Evolutionary conservation across 2,797 vertebrate genomes (phyloP), one percentile per base, ranked within the genome.

Genomic region (Clangula hyemalis): DNA sequence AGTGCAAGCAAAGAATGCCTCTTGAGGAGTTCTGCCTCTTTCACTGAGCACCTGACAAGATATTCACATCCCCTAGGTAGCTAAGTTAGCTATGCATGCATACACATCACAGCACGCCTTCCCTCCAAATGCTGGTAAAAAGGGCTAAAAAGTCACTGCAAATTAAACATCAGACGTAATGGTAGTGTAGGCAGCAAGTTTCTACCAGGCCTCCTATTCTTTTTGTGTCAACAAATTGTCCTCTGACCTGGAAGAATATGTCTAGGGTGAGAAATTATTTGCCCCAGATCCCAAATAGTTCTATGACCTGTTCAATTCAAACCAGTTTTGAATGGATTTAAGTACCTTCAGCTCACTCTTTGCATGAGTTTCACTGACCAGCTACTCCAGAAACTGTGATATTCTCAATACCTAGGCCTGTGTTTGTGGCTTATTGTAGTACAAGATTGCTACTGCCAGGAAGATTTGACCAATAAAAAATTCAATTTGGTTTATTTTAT

Each of bases 31-130:
- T 25, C 57, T 94, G 85, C 90, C 62, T 95, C 73, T 68, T 84
- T 90, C 93, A 91, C 70, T 62, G 75, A 80, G 76, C 91, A 91
- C 81, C 89, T 94, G 95, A 96, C 75, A 90, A 95, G 91, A 91
- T 36, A 56, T n/a, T 61, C 51, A 49, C 51, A 58, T 93, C 80
- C 87, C 93, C 81, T 82, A 51, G 87, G 90, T 93, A 43, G 70
- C 66, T 73, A 69, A 65, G 78, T 91, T 96, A 95, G 89, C 78
- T 94, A 95, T 61, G 92, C 92, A 47, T 94, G 85, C 65, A 11
- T 75, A 93, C 87, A 84, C 79, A 95, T 73, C 93, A 93, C 94
- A 97, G 96, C 94, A 90, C 90, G 96, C 54, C 73, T 96, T 93
- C 92, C 78, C 76, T 95, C 85, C 78, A 94, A 91, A 88, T 83